A percentile compares a stretch with the other conserved stretches of the same genome.
These are phyloP conservation scores for Megalonaias nervosa DNA, from an alignment of 1,140 invertebrate genomes.

Conservation along the genomic window DNA sequence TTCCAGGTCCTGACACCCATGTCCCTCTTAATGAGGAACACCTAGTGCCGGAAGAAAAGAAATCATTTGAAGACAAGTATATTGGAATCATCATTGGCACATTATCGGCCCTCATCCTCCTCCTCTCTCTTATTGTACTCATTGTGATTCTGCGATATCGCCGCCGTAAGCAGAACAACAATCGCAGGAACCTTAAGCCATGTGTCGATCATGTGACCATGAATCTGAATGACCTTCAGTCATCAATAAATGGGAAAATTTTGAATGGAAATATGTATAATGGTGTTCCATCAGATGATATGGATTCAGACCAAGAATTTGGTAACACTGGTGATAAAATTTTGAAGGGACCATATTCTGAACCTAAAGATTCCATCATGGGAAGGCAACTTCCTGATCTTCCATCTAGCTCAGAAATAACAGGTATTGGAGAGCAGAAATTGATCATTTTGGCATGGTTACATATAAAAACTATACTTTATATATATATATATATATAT, in stretches of 20 bases:
- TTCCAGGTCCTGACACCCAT: neutral
- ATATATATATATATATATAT: no score
- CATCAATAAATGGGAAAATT: slow-evolving; percentile 51
- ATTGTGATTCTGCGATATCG: slow-evolving; percentile 80
- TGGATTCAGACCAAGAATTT: slow-evolving; percentile 54
- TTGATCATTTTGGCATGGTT: no score
- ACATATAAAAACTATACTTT: no score
- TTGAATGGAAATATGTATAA: slow-evolving; percentile 73
- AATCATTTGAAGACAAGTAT: slow-evolving; percentile 76
- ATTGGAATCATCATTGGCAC: slow-evolving; percentile 84
- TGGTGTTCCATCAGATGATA: slow-evolving; percentile 71
- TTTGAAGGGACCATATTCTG: slow-evolving; percentile 75
- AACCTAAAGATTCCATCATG: slow-evolving; percentile 74
- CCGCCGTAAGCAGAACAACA: slow-evolving; percentile 82
- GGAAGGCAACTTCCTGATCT: slow-evolving; percentile 56
- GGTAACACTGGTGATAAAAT: slow-evolving; percentile 57
- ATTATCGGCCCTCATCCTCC: slow-evolving; percentile 80
- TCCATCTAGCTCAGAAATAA: slow-evolving; percentile 46
- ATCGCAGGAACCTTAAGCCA: slow-evolving; percentile 65
- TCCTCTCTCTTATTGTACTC: slow-evolving; percentile 82
- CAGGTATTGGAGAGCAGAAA: slow-evolving; percentile 34
- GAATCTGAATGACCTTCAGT: slow-evolving; percentile 40
- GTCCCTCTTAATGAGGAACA: neutral
- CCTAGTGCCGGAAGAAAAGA: slow-evolving; percentile 22
- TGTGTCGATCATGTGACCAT: slow-evolving; percentile 50